phyloP scores from a whole-genome alignment of 2,113 vertebrate genomes.

The Leptocoma aspasia region DNA sequence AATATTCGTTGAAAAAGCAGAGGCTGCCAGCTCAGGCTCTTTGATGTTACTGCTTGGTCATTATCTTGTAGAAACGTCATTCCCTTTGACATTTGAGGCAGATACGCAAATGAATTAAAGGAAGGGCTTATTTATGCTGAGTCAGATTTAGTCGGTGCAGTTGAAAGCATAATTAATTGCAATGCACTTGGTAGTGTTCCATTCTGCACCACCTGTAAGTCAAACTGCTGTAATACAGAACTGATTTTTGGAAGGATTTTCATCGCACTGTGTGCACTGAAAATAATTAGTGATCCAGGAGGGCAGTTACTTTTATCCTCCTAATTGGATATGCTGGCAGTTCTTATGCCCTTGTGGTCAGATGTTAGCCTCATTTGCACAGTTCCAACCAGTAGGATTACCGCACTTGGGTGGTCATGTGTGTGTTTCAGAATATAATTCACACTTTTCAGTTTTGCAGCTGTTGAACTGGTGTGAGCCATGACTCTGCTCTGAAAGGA shows the following conservation, averaged over 20 bases:
- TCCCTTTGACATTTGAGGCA: not conserved
- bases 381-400: not conserved
- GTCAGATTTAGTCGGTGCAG: conserved; percentile 9
- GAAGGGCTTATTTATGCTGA: not conserved
- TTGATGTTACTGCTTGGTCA: not conserved
- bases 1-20: not conserved
- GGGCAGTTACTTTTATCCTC: conserved; percentile 40
- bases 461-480: not conserved
- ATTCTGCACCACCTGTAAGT: conserved; percentile 11
- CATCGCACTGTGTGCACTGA: conserved; percentile 2
- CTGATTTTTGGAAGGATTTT: conserved; percentile 56
- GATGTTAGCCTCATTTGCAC: conserved; percentile 15
- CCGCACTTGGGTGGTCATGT: conserved; percentile 1
- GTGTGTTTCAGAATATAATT: not conserved
- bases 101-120: not conserved
- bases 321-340: conserved; percentile 47
- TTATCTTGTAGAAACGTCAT: not conserved
- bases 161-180: conserved; percentile 57
- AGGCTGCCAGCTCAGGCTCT: not conserved
- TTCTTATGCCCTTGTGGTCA: conserved; percentile 6
- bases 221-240: conserved; percentile 45
- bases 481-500: not conserved
- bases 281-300: conserved; percentile 49
- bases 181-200: conserved; percentile 12
- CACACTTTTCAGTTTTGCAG: not conserved